Evolutionary conservation across 1,140 invertebrate species (phyloP).

Genomic region (Drosophila tsacasi): DNA sequence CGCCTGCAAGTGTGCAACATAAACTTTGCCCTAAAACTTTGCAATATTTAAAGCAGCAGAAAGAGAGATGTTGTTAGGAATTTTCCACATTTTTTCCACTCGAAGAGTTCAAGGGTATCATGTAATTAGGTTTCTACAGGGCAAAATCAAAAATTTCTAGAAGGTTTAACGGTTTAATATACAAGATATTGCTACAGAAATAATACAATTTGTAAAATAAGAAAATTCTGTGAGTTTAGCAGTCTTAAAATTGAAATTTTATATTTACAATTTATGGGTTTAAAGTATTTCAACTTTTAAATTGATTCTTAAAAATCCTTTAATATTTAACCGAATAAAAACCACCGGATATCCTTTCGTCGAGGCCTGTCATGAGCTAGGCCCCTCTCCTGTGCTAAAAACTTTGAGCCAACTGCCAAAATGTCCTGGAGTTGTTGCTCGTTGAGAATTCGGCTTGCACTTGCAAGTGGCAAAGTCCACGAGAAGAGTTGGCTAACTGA

Average conservation of each 20-base stretch:
- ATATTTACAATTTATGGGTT: too few relatives aligned
- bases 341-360: background rate
- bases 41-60: slow-evolving; percentile 32
- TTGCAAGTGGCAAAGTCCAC: slow-evolving; percentile 45
- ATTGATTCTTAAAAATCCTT: too few relatives aligned
- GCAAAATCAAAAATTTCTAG: background rate
- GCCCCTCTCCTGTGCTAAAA: slow-evolving; percentile 9
- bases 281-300: too few relatives aligned
- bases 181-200: background rate
- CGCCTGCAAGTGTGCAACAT: slow-evolving; percentile 46
- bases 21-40: slow-evolving; percentile 47
- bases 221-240: background rate
- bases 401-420: slow-evolving; percentile 61
- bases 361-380: background rate
- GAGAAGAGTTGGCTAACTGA: slow-evolving; percentile 38
- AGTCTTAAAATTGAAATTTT: background rate
- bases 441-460: slow-evolving; percentile 60
- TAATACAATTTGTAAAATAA: background rate
- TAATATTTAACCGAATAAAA: too few relatives aligned
- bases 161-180: background rate
- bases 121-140: too few relatives aligned
- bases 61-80: background rate
- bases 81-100: background rate
- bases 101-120: slow-evolving; percentile 5
- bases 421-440: slow-evolving; percentile 55